Evolutionary conservation across 2,113 vertebrate genomes (phyloP).

Genomic region (Ceratotherium simum): DNA sequence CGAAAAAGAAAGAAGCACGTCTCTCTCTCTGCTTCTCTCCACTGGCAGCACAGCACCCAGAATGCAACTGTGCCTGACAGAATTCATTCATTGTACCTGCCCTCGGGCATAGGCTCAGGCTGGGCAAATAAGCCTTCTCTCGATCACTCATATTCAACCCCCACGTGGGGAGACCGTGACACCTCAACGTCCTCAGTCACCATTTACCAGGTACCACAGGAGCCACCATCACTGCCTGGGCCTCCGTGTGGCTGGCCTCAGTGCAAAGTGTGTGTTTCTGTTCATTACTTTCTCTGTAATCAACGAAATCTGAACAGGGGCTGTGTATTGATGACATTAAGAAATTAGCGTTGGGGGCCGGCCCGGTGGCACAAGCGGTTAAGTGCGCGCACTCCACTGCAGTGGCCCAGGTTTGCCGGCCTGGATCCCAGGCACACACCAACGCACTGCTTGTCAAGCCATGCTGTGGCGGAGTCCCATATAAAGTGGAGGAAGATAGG

Average conservation of each 20-base stretch:
- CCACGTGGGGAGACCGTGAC: rapidly evolving
- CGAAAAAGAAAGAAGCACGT: rapidly evolving
- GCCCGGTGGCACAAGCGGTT: no score
- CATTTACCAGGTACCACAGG: rapidly evolving
- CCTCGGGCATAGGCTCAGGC: background rate
- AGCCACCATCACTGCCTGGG: rapidly evolving
- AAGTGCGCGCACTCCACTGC: no score
- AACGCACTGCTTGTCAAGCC: no score
- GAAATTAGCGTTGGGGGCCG: no score
- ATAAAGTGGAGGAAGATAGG: no score
- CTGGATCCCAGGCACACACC: no score
- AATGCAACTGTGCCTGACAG: background rate
- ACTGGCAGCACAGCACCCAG: rapidly evolving
- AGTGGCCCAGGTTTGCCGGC: no score
- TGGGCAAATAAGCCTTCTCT: background rate
- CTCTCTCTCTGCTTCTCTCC: background rate
- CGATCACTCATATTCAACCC: background rate
- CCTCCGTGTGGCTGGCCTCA: rapidly evolving
- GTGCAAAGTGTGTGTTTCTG: rapidly evolving
- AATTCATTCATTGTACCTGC: background rate
- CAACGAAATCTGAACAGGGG: rapidly evolving
- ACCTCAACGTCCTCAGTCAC: background rate
- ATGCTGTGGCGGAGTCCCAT: no score
- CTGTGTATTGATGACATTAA: rapidly evolving
- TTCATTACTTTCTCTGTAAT: rapidly evolving